A percentile compares a stretch with the other conserved stretches of the same genome.
Evolutionary conservation across 2,113 vertebrate genomes (phyloP).

Genomic region (Gallinago undulata): DNA sequence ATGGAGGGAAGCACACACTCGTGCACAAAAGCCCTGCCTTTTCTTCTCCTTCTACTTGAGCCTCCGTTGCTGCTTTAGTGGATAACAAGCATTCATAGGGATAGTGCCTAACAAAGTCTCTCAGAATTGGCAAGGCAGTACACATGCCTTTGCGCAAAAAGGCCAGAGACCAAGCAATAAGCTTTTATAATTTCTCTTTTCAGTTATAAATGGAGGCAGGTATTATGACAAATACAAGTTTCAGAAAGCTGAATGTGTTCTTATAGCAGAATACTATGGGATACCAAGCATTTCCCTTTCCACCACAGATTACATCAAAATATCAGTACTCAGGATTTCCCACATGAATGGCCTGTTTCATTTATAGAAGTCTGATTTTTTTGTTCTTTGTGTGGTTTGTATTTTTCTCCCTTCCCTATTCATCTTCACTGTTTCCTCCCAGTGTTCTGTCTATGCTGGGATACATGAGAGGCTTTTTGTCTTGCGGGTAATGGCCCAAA

Average conservation of each 20-base stretch:
- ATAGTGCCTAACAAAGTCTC: not conserved
- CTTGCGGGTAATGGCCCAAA: not conserved
- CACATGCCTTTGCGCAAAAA: not conserved
- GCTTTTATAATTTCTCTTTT: constrained; percentile 1
- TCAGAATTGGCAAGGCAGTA: not conserved
- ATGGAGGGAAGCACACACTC: not conserved
- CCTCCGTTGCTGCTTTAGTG: not conserved
- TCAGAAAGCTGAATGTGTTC: not conserved
- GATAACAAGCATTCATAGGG: not conserved
- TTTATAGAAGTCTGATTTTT: not conserved
- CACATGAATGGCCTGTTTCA: not conserved
- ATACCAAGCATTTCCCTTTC: not conserved
- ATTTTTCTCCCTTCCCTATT: not conserved
- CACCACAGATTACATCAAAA: not conserved
- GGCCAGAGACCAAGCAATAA: not conserved
- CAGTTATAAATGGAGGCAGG: not conserved
- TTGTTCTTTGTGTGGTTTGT: not conserved
- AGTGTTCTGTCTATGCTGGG: not conserved
- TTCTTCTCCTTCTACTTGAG: not conserved
- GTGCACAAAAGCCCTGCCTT: not conserved
- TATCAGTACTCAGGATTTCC: not conserved
- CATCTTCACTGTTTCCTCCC: not conserved
- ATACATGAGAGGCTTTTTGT: not conserved
- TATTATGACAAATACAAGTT: not conserved
- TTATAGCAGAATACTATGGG: not conserved